Evolutionary conservation across 2,888 invertebrate species (phyloP).

Genomic region (Anoncus sp.): DNA sequence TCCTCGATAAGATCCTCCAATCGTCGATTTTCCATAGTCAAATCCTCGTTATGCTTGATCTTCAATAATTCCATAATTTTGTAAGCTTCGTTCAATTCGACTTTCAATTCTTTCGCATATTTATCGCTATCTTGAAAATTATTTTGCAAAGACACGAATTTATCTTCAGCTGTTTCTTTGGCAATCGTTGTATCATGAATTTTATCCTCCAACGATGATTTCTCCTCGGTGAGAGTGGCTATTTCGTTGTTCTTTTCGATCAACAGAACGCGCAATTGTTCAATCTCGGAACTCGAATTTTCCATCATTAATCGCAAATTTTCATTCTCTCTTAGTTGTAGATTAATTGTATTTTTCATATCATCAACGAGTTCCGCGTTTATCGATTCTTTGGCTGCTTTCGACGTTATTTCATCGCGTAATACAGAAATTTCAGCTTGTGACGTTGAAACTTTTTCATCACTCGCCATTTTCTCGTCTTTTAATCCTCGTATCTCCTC

Average conservation of each 20-base stretch:
- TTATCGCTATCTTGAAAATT: slow-evolving; percentile 69
- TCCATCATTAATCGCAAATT: slow-evolving; percentile 81
- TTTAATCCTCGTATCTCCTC: slow-evolving; percentile 68
- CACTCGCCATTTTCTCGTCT: slow-evolving; percentile 49
- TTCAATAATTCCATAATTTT: slow-evolving; percentile 83
- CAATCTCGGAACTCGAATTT: slow-evolving; percentile 75
- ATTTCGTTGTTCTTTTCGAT: slow-evolving; percentile 83
- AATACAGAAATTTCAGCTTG: slow-evolving; percentile 69
- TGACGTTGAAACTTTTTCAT: slow-evolving; percentile 67
- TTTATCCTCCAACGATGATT: slow-evolving; percentile 76
- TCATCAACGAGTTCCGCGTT: slow-evolving; percentile 83
- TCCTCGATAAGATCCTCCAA: slow-evolving; percentile 83
- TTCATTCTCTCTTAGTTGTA: slow-evolving; percentile 64
- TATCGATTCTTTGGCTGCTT: slow-evolving; percentile 82
- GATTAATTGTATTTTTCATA: slow-evolving; percentile 58
- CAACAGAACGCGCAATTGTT: slow-evolving; percentile 63
- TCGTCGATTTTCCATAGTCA: slow-evolving; percentile 78
- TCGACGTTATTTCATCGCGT: slow-evolving; percentile 74
- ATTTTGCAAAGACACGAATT: slow-evolving; percentile 67
- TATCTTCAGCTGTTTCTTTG: slow-evolving; percentile 66
- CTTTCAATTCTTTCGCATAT: slow-evolving; percentile 71
- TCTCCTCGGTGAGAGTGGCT: slow-evolving; percentile 76
- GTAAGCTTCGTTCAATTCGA: slow-evolving; percentile 82
- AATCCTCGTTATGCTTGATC: slow-evolving; percentile 81
- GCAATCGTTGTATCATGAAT: slow-evolving; percentile 75